Conservation (phyloP, 1,140 invertebrate genomes). For the Cotesia chilonis region DNA sequence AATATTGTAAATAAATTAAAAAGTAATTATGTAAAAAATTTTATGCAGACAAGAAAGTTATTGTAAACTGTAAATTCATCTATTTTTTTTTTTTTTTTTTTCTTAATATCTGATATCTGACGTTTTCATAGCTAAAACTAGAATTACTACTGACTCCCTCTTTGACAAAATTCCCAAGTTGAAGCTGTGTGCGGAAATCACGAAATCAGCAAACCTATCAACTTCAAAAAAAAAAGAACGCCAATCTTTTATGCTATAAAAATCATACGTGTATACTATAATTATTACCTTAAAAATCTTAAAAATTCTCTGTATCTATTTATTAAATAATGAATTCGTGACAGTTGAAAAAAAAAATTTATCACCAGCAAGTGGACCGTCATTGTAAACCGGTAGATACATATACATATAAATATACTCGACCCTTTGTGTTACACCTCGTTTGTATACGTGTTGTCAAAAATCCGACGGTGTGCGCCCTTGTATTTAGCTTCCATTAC, state of each 20-base stretch:
- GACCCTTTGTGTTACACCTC: conserved; percentile 21
- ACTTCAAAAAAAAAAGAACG: background rate
- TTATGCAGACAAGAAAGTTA: background rate
- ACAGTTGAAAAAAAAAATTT: background rate
- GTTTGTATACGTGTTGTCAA: conserved; percentile 34
- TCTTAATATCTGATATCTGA: background rate
- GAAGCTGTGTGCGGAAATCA: conserved; percentile 20
- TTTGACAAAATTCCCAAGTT: conserved; percentile 18
- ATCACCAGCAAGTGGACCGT: background rate
- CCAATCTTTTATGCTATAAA: background rate
- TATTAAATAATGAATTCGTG: background rate
- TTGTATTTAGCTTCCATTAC: conserved; percentile 38
- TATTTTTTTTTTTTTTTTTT: background rate
- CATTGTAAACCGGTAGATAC: conserved; percentile 11
- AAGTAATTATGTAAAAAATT: background rate
- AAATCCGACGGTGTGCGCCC: conserved; percentile 37
- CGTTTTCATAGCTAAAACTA: background rate
- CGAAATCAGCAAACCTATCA: background rate
- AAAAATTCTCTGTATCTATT: background rate
- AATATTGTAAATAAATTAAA: too few relatives aligned
- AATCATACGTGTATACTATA: background rate
- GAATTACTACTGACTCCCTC: conserved; percentile 23
- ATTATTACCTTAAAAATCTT: background rate
- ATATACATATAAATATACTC: background rate
- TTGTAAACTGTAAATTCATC: background rate